Evolutionary conservation across 1,140 invertebrate species (phyloP), one percentile per base, ranked within the genome.

Genomic region (Palaemon carinicauda): DNA sequence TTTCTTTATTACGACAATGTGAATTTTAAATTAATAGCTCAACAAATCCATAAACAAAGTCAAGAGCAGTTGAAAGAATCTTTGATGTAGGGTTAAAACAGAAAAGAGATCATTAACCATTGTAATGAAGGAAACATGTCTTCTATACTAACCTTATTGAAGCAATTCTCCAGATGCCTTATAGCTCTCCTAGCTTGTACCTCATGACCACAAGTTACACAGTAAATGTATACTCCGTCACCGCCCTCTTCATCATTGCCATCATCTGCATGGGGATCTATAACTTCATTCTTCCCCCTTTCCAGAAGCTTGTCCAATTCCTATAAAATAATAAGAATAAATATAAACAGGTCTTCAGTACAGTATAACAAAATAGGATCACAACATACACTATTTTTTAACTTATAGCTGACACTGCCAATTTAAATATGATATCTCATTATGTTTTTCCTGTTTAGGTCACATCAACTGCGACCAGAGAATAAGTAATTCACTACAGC

Each of bases 141-240:
- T n/a, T n/a, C n/a, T n/a, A n/a, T 10, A 53, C 69, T 79, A 19
- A 80, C 83, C 78, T 98, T 98, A 89, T 98, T 96, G 91, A 97
- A 98, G 91, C 97, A 98, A 90, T 97, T 97, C 91, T 98, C 97
- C 96, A 98, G 97, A 90, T 98, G 98, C 90, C 97, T 91, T 24
- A 93, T 82, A 17, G 92, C 92, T 41, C 90, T 91, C 88, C 91
- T 92, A 77, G 91, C 95, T 90, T 96, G 95, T 74, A 99, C 95
- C 92, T 98, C 97, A 91, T 97, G 96, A 0, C 98, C 98, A 92
- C 98, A 99, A 0, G 98, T 98, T 17, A 99, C 97, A 92, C 98
- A 99, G 90, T 98, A 98, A 93, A 92, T 86, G n/a, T 89, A 89
- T 92, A 92, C 80, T 89, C 95, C 90, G 29, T 86, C 83, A 31